These are phyloP conservation scores for Eriosoma lanigerum DNA, from an alignment of 1,140 invertebrate genomes.

Conservation along the genomic window DNA sequence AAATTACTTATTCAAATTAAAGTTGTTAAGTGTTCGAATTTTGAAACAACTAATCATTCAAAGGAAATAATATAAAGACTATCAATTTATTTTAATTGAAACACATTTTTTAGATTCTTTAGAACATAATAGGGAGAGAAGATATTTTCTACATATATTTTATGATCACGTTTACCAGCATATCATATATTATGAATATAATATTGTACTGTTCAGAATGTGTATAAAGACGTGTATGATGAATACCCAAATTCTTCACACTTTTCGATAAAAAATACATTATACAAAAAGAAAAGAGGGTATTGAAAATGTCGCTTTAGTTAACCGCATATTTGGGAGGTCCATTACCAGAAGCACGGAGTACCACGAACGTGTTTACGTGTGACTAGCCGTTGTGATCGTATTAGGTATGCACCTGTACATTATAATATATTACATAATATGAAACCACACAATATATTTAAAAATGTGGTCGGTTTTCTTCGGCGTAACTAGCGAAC, in stretches of 20 bases:
- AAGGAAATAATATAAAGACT: background rate
- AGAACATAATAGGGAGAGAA: background rate
- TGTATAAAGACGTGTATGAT: background rate
- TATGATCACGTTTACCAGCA: background rate
- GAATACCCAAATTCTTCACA: constrained; percentile 30
- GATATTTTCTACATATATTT: constrained; percentile 1
- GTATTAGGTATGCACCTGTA: constrained; percentile 40
- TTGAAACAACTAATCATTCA: background rate
- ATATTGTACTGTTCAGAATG: background rate
- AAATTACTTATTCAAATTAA: background rate
- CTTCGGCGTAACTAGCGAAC: background rate
- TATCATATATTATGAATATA: background rate
- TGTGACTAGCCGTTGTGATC: constrained; percentile 8
- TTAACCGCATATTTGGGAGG: constrained; percentile 13
- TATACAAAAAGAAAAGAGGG: background rate
- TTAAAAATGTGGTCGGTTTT: background rate
- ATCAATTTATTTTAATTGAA: background rate
- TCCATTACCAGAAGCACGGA: background rate
- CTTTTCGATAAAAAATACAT: constrained; percentile 1
- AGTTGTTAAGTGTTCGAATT: background rate
- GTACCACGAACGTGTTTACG: constrained; percentile 15
- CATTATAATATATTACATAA: too few relatives aligned
- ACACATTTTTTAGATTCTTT: background rate
- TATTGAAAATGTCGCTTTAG: constrained; percentile 24
- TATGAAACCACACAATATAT: background rate